These are phyloP conservation scores for Menidia beryllina DNA, from an alignment of 2,113 vertebrate genomes.

Conservation along the genomic window DNA sequence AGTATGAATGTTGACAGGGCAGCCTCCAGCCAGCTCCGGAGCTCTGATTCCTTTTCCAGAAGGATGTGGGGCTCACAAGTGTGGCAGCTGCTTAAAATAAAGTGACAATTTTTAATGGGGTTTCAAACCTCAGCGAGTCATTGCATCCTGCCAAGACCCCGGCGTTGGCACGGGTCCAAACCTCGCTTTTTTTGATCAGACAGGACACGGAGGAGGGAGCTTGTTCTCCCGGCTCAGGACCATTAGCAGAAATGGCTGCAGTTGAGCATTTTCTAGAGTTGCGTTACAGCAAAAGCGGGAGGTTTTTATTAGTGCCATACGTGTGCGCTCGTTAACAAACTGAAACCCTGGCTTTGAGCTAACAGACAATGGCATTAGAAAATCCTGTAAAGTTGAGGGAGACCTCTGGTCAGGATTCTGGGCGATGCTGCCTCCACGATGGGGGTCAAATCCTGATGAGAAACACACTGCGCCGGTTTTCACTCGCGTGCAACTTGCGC, in stretches of 20 bases:
- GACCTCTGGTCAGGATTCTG: constrained; percentile 42
- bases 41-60: constrained; percentile 79
- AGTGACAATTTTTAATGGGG: constrained; percentile 83
- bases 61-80: constrained; percentile 75
- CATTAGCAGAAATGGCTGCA: constrained; percentile 59
- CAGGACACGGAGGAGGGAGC: constrained; percentile 68
- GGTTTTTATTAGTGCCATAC: constrained; percentile 57
- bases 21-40: constrained; percentile 49
- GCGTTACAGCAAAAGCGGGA: constrained; percentile 43
- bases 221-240: constrained; percentile 64
- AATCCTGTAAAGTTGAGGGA: constrained; percentile 38
- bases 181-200: constrained; percentile 73
- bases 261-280: constrained; percentile 43
- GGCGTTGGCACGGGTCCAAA: constrained; percentile 68
- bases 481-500: constrained; percentile 12
- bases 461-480: constrained; percentile 35
- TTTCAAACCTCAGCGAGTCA: constrained; percentile 81
- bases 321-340: constrained; percentile 22
- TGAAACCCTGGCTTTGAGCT: constrained; percentile 25
- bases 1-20: constrained; percentile 46
- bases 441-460: constrained; percentile 46
- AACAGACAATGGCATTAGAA: constrained; percentile 45
- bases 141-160: constrained; percentile 72
- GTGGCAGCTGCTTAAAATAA: constrained; percentile 81
- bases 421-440: constrained; percentile 36